Conservation (phyloP, 2,113 vertebrate species). For the Periophthalmodon schlosseri region DNA sequence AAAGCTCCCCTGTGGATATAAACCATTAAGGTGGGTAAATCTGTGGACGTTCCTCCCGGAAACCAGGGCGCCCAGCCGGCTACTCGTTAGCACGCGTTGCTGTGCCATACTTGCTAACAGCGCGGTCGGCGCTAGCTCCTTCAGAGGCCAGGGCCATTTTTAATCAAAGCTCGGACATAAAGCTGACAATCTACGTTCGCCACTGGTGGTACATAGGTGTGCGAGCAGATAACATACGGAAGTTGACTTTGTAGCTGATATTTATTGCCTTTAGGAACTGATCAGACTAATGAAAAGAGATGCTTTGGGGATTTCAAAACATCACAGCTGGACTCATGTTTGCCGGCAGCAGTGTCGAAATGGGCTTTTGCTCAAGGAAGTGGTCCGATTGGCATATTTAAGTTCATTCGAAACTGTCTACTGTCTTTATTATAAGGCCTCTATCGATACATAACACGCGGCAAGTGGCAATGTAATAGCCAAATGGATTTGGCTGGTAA, state of each 20-base stretch:
- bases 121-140: constrained; percentile 50
- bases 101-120: constrained; percentile 35
- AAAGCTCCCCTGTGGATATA: constrained; percentile 72
- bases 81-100: constrained; percentile 48
- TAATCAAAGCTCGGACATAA: constrained; percentile 24
- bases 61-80: constrained; percentile 24
- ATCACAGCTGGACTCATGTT: constrained; percentile 28
- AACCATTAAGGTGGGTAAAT: constrained; percentile 72
- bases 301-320: neutral
- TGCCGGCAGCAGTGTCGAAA: constrained; percentile 9
- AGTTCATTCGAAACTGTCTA: constrained; percentile 10
- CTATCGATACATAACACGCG: neutral
- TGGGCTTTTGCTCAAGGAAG: neutral
- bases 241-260: neutral
- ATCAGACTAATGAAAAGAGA: neutral
- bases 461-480: neutral
- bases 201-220: neutral
- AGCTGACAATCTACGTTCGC: neutral
- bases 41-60: neutral
- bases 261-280: neutral
- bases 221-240: neutral
- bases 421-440: neutral
- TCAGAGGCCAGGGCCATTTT: constrained; percentile 55
- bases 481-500: no score
- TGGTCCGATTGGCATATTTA: neutral